Evolutionary conservation across 2,113 vertebrate genomes (phyloP), one percentile per base, ranked within the genome.

Genomic region (Regulus satrapa): DNA sequence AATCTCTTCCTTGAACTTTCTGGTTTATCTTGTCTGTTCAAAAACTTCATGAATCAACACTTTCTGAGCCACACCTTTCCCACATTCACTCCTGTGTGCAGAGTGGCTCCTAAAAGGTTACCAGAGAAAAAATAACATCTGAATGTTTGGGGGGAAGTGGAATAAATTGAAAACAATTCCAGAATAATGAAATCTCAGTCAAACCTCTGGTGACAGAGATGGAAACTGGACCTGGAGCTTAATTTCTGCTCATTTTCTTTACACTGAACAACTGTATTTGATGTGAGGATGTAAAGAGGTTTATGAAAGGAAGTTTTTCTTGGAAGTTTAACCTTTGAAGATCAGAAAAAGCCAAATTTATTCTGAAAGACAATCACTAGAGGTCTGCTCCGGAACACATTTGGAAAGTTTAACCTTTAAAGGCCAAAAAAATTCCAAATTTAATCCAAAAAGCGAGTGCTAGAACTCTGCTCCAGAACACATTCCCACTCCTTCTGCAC

Each of bases 301-400:
- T 21, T 36, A 25, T 12, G 32, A 52, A 72, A 63, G 19, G 14
- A 46, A 46, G 21, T 14, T 79, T 78, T 41, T 45, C 62, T 10
- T 28, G 54, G 25, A 12, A 94, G 4, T 19, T 77, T 41, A 41
- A 54, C 14, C 26, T 81, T 63, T 52, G 25, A 55, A 78, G 36
- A 77, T 43, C 1, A 43, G 54, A 49, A 49, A 61, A 25, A 7
- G 20, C 45, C 36, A 28, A 3, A 24, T 31, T 74, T 51, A 43
- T 3, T 15, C 15, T 0, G 0, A 49, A 48, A 72, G 3, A 48
- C 9, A 10, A 64, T 7, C 36, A 34, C 20, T 64, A 12, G 49
- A 36, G 20, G 31, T 72, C 9, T 52, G 40, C 6, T 52, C 8
- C 21, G 34, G 25, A 88, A 15, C 11, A 31, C 4, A 24, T 56